Conservation (phyloP, 1,140 invertebrate species). For the Apis florea region DNA sequence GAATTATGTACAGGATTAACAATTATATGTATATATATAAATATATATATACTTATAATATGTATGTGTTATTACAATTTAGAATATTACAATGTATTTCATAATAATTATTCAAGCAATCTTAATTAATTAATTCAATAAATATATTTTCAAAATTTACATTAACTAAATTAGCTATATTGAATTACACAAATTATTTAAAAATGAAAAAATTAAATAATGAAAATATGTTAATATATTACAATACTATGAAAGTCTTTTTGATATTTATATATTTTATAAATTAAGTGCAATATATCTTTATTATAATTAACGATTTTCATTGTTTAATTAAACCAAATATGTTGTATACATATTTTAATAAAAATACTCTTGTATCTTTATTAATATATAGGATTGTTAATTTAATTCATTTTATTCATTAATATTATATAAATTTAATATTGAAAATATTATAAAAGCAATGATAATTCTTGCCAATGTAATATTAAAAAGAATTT, state of each 20-base stretch:
- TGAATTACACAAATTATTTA: background rate
- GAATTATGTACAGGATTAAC: conserved; percentile 3
- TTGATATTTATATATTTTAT: conserved; percentile 10
- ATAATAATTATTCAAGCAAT: conserved; percentile 11
- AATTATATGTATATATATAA: background rate
- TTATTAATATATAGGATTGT: conserved; percentile 13
- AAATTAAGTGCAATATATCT: background rate
- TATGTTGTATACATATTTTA: conserved; percentile 27
- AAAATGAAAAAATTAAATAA: background rate
- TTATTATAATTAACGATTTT: background rate
- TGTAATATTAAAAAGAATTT: conserved; percentile 40
- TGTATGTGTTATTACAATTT: no score
- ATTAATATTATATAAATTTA: background rate
- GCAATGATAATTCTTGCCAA: conserved; percentile 64
- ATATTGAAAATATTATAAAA: conserved; percentile 39
- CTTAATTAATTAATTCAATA: background rate
- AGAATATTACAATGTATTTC: conserved; percentile 17
- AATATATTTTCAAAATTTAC: background rate
- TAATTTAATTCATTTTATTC: conserved; percentile 29
- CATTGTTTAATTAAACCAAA: conserved; percentile 1
- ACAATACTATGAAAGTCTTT: background rate
- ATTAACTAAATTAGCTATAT: background rate
- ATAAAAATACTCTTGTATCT: conserved; percentile 2
- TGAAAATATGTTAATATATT: background rate
- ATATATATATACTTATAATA: conserved; percentile 1